Evolutionary conservation across 2,113 vertebrate genomes (phyloP).

Genomic region (Cololabis saira): DNA sequence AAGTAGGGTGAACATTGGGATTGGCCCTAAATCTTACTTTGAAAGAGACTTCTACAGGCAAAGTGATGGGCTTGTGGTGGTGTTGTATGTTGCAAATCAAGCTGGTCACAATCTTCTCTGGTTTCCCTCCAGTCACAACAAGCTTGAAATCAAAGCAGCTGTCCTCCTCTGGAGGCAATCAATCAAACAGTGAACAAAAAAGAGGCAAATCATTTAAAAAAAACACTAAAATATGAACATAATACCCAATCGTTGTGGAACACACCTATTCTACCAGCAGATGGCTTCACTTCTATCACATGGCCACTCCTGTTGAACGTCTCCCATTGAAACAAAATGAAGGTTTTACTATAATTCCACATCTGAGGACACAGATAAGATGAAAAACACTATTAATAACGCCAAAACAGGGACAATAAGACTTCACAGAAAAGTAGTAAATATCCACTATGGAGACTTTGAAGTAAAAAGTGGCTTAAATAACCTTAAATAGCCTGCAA

Average conservation of each 20-base stretch:
- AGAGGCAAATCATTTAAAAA: not conserved
- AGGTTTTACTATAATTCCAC: constrained; percentile 92
- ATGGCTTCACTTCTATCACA: constrained; percentile 88
- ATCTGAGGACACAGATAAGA: constrained; percentile 81
- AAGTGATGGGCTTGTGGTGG: constrained; percentile 72
- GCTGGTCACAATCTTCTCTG: constrained; percentile 75
- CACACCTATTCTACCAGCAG: constrained; percentile 77
- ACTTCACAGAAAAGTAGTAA: too few relatives aligned
- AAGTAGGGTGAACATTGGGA: too few relatives aligned
- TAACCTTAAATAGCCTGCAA: constrained; percentile 88
- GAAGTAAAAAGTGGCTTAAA: not conserved
- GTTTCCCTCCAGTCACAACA: constrained; percentile 80
- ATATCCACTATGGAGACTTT: too few relatives aligned
- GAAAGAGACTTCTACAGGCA: constrained; percentile 88
- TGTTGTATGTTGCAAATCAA: constrained; percentile 84
- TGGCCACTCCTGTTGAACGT: constrained; percentile 69
- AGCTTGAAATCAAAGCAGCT: constrained; percentile 84
- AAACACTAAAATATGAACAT: not conserved
- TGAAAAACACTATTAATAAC: not conserved
- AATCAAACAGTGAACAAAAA: not conserved
- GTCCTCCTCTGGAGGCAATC: constrained; percentile 75
- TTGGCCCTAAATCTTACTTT: constrained; percentile 84
- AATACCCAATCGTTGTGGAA: not conserved
- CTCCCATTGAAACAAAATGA: constrained; percentile 87
- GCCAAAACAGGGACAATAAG: too few relatives aligned